Percentiles rank a stretch among this genome's conserved stretches.
phyloP scores from a whole-genome alignment of 2,797 vertebrate species.

The Arnoldichthys spilopterus region DNA sequence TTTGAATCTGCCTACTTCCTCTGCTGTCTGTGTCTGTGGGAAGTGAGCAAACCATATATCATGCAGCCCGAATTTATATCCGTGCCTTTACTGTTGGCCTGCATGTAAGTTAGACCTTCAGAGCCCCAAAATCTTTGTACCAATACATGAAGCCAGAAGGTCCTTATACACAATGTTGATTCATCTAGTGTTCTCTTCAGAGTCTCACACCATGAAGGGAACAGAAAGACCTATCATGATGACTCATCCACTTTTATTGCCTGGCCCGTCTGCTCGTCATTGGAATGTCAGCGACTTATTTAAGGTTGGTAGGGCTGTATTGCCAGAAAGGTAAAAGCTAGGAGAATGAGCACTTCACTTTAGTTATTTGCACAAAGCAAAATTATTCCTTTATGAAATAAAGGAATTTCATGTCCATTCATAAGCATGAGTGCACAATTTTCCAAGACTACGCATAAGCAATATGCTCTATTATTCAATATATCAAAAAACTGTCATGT shows the following conservation, averaged over 20 bases:
- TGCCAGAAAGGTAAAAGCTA: neutral
- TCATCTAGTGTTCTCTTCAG: neutral
- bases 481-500: neutral
- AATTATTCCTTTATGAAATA: neutral
- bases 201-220: neutral
- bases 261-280: neutral
- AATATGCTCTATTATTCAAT: neutral
- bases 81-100: neutral
- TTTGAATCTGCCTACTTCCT: too few species aligned
- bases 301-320: neutral
- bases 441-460: neutral
- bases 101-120: neutral
- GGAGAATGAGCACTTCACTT: conserved; percentile 6
- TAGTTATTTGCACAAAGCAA: neutral
- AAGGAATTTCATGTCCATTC: neutral
- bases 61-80: neutral
- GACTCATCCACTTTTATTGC: conserved; percentile 28
- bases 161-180: neutral
- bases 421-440: neutral
- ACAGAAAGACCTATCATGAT: conserved; percentile 4
- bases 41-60: neutral
- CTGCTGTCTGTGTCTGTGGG: too few species aligned
- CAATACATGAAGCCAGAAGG: neutral
- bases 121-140: neutral
- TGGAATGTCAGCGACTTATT: conserved; percentile 15